Evolutionary conservation across 2,888 invertebrate genomes (phyloP).

Genomic region (Pollenia angustigena): DNA sequence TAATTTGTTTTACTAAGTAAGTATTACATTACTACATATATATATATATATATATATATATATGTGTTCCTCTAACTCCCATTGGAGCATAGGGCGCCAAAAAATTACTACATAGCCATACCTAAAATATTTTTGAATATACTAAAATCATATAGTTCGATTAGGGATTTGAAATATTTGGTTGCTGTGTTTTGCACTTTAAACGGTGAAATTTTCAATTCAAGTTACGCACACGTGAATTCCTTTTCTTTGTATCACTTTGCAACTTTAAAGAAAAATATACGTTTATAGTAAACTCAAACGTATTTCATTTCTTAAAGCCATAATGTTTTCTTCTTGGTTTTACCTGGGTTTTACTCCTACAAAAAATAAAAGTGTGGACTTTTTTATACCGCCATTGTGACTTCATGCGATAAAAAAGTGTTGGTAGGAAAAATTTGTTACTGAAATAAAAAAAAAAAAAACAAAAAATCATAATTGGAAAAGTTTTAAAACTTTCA

Average conservation of each 20-base stretch:
- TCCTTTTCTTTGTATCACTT: neutral
- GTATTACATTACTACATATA: neutral
- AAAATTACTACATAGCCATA: too few relatives aligned
- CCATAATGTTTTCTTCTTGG: neutral
- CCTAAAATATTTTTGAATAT: too few relatives aligned
- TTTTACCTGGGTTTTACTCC: neutral
- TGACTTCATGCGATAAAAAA: slow-evolving; percentile 45
- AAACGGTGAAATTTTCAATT: too few relatives aligned
- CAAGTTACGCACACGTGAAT: neutral
- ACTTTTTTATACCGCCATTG: neutral
- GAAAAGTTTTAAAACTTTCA: slow-evolving; percentile 67
- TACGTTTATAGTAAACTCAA: neutral
- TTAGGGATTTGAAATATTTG: too few relatives aligned
- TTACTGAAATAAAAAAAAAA: slow-evolving; percentile 39
- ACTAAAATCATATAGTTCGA: too few relatives aligned
- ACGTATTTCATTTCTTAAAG: neutral
- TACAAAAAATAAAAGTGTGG: neutral
- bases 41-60: too few relatives aligned
- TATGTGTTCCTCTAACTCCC: too few relatives aligned
- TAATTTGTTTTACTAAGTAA: slow-evolving; percentile 25
- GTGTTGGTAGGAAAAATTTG: slow-evolving; percentile 19
- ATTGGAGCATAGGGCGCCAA: too few relatives aligned
- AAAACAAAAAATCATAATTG: slow-evolving; percentile 63
- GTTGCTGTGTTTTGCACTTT: too few relatives aligned
- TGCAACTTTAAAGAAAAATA: neutral